Base-by-base conservation (phyloP, 2,888 invertebrate genomes). In the Eugnorisma glareosa region DNA sequence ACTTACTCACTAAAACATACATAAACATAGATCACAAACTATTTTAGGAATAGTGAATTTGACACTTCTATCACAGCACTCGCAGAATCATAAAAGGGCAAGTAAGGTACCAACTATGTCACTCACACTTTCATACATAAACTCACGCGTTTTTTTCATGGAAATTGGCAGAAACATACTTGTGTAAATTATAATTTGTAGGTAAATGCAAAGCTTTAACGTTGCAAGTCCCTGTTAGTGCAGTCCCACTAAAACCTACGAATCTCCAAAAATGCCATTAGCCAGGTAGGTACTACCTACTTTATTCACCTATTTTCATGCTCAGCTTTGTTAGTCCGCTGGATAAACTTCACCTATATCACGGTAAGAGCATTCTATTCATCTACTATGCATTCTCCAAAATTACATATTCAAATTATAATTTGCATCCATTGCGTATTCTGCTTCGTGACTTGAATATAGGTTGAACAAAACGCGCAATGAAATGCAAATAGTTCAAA, bases 321-420 rank as follows among this genome's bases (percentile, higher is more conserved):
- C 80, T 85, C 79, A 81, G 86, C 83, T 86, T 88, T 88, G 87
- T 90, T 89, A 90, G 86, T 86, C 76, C 76, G 61, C 21, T 76
- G 84, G 86, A 88, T 89, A 84, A 89, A 85, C 82, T 81, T 83
- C 89, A 79, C 84, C 77, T 88, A 81, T 87, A 86, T 88, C 86
- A 86, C 87, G 76, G 77, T 79, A 61, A 87, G 70, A 84, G 82
- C 83, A 81, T 82, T 84, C 74, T 73, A 69, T 71, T 59, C 74
- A 67, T 69, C 45, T 82, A 88, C 81, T 70, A 74, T 67, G 15
- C 67, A 61, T 40, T 21, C 24, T 5, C 0, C 0, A 24, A 75
- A 80, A 51, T 15, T 37, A 18, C 15, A 57, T 40, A 59, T 63
- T 54, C 2, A 66, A 75, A 72, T 80, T 24, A 11, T 0, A 0